Evolutionary conservation across 2,888 invertebrate species (phyloP), one percentile per base, ranked within the genome.

Genomic region (Xestia rhomboidea): DNA sequence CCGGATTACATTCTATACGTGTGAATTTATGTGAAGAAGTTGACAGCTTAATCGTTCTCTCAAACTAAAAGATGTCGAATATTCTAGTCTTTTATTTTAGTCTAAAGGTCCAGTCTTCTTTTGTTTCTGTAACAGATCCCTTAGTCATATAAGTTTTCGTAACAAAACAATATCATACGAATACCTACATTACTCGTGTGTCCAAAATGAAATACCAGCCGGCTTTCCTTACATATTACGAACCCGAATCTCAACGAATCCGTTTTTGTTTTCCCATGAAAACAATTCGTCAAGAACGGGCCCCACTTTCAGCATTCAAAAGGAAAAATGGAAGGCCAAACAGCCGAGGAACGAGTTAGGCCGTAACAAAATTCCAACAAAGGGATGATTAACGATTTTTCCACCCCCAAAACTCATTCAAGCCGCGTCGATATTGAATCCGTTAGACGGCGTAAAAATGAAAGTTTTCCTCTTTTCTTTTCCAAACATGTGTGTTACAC

Each of bases 361-460:
- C 95, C 93, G 95, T 96, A 95, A 96, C 96, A 96, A 96, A 96
- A 96, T 96, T 96, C 95, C 95, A 96, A 96, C 96, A 96, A 96
- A 96, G 95, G 96, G 92, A 96, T 96, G 96, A 96, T 96, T 96
- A 96, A 96, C 96, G 96, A 95, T 96, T 96, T 95, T 95, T 94
- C 93, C 92, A 94, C 95, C 93, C 93, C 93, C 89, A 82, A 92
- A 93, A 94, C 95, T 96, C 95, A 96, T 96, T 96, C 96, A 95
- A 95, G 95, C 94, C 93, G 92, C 95, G 95, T 94, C 96, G 96
- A 96, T 96, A 96, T 96, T 96, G 96, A 96, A 96, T 96, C 95
- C 95, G 95, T 94, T 95, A 95, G 96, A 93, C 95, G 94, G 95
- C 93, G 96, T 95, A 95, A 96, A 96, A 96, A 96, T 95, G 95